Base-by-base conservation (phyloP, 2,113 vertebrate species). In the Scalopus aquaticus region DNA sequence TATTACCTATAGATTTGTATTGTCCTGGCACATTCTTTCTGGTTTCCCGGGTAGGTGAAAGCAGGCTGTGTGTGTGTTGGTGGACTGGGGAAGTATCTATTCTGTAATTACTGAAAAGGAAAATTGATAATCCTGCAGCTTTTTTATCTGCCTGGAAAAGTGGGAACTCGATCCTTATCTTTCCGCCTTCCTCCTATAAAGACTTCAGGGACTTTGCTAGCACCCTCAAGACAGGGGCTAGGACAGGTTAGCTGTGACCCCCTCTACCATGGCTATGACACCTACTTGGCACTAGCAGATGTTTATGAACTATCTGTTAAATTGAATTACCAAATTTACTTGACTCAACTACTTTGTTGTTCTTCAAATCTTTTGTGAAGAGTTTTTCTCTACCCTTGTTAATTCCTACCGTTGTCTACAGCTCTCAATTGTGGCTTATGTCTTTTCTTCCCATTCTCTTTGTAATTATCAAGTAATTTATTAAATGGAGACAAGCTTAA, bases 401-500 rank as follows among this genome's bases (percentile, higher is more conserved):
- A 85, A 88, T 95, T 96, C 85, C 51, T 77, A 28, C 49, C 7
- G 13, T 89, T 93, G 20, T 73, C 54, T 80, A 22, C 37, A 62
- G 32, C 91, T 93, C 54, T 87, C n/a, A 64, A 0, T 88, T 93
- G 91, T 84, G 42, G 51, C 32, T 95, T 94, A 28, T 77, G 46
- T 87, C 76, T 90, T 85, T 95, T 64, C n/a, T 84, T 24, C 58
- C 64, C 60, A 74, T 56, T 96, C 72, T 88, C 0, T 39, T 58
- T 91, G 72, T 90, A 74, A 1, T 39, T 20, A n/a, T 91, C 56
- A 85, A 78, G 78, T 82, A 92, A 93, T 85, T 97, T 8, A 0
- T 73, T 91, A 97, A 95, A 37, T 81, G 87, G 91, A 69, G 70
- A 8, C 56, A 81, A 70, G 49, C 88, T 90, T 90, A 88, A 86